These are phyloP conservation scores for Speoplatyrhinus poulsoni DNA, from an alignment of 2,113 vertebrate species.

Conservation along the genomic window DNA sequence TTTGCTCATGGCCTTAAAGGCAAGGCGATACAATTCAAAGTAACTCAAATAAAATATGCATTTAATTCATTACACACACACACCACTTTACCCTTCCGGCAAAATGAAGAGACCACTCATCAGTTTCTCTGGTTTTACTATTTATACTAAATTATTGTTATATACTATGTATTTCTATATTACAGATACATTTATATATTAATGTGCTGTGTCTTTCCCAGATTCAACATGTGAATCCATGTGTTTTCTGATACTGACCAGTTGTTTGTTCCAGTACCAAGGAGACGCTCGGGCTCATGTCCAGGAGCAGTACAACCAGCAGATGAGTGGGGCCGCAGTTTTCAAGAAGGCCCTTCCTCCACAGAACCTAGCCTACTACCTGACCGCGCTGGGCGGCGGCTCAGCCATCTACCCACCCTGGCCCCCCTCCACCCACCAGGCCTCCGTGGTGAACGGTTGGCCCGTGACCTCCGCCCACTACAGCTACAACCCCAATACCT, in stretches of 20 bases:
- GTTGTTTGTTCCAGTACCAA: conserved; percentile 51
- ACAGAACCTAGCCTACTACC: conserved; percentile 60
- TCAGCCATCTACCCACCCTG: conserved; percentile 37
- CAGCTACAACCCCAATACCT: conserved; percentile 50
- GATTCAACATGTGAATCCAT: too few species aligned
- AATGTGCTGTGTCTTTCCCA: too few species aligned
- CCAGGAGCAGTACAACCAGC: conserved; percentile 56
- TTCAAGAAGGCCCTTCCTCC: conserved; percentile 50
- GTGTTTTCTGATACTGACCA: neutral
- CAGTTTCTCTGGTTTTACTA: too few species aligned
- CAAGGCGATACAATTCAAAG: conserved; percentile 34
- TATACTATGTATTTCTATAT: neutral
- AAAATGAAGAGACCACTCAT: neutral
- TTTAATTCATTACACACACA: too few species aligned
- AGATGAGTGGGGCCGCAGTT: conserved; percentile 47
- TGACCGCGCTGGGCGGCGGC: conserved; percentile 39
- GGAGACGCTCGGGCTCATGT: conserved; percentile 37
- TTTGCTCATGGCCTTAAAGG: conserved; percentile 57
- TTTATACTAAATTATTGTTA: too few species aligned
- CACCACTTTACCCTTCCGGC: neutral
- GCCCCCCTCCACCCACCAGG: conserved; percentile 24
- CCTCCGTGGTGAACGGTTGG: conserved; percentile 40
- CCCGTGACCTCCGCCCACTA: conserved; percentile 48
- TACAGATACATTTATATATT: too few species aligned
- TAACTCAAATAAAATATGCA: neutral